Evolutionary conservation across 2,113 vertebrate genomes (phyloP).

Genomic region (Hypanus sabinus): DNA sequence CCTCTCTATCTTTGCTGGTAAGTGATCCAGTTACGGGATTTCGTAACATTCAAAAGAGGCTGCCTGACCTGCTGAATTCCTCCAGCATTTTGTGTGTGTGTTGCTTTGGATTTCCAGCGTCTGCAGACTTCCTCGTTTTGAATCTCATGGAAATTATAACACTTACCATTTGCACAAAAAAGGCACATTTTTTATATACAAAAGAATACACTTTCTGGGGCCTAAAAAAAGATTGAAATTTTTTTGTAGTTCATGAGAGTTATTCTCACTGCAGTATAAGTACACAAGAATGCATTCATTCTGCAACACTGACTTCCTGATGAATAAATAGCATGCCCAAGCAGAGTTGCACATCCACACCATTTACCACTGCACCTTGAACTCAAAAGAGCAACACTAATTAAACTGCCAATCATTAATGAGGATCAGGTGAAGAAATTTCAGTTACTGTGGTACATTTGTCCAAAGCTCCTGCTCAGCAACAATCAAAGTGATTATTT

Average conservation of each 20-base stretch:
- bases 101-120: no score
- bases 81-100: no score
- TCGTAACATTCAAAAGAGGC: no score
- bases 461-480: not conserved
- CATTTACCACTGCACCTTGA: not conserved
- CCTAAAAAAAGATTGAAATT: not conserved
- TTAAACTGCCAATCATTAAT: not conserved
- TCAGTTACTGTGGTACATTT: not conserved
- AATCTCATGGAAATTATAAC: not conserved
- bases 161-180: not conserved
- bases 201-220: not conserved
- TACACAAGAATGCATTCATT: not conserved
- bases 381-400: not conserved
- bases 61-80: no score
- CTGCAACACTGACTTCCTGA: not conserved
- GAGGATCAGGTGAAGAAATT: not conserved
- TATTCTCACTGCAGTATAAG: not conserved
- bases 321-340: not conserved
- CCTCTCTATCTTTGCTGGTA: no score
- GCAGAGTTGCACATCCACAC: not conserved
- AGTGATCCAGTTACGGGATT: no score
- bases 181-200: not conserved
- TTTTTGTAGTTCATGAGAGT: not conserved
- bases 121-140: not conserved
- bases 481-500: not conserved